Evolutionary conservation across 2,113 vertebrate genomes (phyloP).

Genomic region (Amblyopsis rosae): DNA sequence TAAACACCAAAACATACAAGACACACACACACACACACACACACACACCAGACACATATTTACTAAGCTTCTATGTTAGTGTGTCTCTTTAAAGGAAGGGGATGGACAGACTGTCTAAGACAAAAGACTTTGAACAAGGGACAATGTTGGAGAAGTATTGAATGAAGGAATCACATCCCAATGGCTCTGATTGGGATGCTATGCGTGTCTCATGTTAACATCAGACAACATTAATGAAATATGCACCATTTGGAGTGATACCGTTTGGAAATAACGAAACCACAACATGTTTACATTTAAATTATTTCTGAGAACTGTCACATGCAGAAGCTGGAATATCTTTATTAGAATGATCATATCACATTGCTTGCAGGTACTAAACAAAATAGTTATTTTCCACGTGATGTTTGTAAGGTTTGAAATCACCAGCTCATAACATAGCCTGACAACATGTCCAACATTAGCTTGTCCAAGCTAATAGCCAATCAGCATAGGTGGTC

Average conservation of each 20-base stretch:
- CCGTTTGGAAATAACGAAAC: too few species aligned
- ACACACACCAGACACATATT: background rate
- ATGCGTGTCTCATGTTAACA: background rate
- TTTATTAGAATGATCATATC: too few species aligned
- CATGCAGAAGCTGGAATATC: too few species aligned
- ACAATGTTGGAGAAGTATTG: slow-evolving; percentile 35
- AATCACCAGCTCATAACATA: background rate
- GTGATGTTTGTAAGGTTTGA: slow-evolving; percentile 8
- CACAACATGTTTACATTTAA: too few species aligned
- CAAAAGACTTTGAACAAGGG: slow-evolving; percentile 24
- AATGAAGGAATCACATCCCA: slow-evolving; percentile 45
- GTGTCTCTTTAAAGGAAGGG: too few species aligned
- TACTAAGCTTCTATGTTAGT: background rate
- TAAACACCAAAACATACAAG: background rate
- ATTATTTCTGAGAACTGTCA: too few species aligned
- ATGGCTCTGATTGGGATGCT: slow-evolving; percentile 6
- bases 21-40: background rate
- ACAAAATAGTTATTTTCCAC: background rate
- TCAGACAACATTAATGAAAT: background rate
- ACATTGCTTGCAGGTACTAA: background rate
- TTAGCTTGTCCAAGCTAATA: too few species aligned
- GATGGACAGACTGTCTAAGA: background rate
- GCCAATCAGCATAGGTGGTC: too few species aligned
- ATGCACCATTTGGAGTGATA: too few species aligned
- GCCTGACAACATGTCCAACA: too few species aligned